Conservation (phyloP, 2,113 vertebrate genomes). For the Cryptomyrus ogoouensis region DNA sequence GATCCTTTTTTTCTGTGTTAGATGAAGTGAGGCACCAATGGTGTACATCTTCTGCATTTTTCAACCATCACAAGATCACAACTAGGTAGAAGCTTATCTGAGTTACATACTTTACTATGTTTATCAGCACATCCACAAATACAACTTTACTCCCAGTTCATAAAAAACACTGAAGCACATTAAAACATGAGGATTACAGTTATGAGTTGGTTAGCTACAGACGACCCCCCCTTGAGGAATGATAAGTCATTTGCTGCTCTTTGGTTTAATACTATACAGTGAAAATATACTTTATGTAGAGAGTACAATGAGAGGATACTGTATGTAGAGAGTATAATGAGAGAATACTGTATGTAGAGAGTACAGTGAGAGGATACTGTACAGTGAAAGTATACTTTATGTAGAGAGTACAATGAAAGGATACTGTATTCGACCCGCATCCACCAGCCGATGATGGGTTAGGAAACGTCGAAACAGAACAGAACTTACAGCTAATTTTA, state of each 20-base stretch:
- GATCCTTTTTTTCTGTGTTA: background rate
- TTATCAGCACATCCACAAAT: background rate
- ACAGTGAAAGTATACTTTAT: background rate
- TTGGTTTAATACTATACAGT: background rate
- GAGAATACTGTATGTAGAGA: no score
- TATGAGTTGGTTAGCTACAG: background rate
- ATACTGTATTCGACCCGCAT: background rate
- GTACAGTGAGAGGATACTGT: background rate
- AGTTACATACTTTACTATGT: background rate
- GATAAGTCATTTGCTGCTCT: background rate
- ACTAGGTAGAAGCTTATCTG: background rate
- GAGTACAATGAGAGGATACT: no score
- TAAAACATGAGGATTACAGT: background rate
- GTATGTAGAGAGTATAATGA: no score
- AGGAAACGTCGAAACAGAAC: background rate
- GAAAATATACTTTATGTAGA: no score
- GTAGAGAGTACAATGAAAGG: background rate
- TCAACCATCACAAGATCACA: background rate
- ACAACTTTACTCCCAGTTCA: background rate
- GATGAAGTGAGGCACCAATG: background rate
- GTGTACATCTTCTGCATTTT: background rate
- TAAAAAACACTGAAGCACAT: background rate
- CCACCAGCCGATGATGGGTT: background rate
- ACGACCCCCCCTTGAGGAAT: background rate
- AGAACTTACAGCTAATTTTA: background rate